Base-by-base conservation (phyloP, 1,140 invertebrate genomes). In the Sipha flava region DNA sequence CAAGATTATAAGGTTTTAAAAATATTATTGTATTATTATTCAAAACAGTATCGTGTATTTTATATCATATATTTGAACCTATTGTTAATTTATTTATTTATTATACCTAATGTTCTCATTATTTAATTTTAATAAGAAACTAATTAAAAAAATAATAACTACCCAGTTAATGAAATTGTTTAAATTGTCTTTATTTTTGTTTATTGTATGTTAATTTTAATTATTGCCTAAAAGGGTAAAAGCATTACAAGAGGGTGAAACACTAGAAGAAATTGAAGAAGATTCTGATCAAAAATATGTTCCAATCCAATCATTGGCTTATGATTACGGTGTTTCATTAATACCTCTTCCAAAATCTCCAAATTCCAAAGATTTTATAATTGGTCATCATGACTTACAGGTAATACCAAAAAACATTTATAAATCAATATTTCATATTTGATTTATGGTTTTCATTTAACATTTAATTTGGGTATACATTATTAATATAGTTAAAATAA, bases 251-350 rank as follows among this genome's bases (percentile, higher is more conserved):
- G 40, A 45, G 21, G 40, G 16, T 0, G 64, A 68, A 45, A 26
- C 26, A 1, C 66, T 4, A 16, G 26, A 29, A 1, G 43, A 23
- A 29, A 3, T 2, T 26, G 73, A 77, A 26, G n/a, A 59, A n/a
- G 4, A 77, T 26, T 40, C 21, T 0, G 21, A 40, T 10, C 1
- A 40, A 9, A 59, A 16, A 23, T 77, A 77, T 9, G 73, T 43
- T 0, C 95, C 95, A 16, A 92, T 97, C 31, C 93, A 95, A 84
- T 90, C 92, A 0, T 84, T 95, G 47, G 87, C 89, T n/a, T 90
- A 92, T 84, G 94, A 96, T 83, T 95, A 96, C 83, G 93, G 92
- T 0, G 92, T 97, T 57, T 92, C 93, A 75, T 91, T 96, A 85
- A 93, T 97, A 80, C 94, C 87, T 88, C 31, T 59, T 7, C 21